Conservation (phyloP, 23 tunicate genomes). For the Trididemnum nubilum region DNA sequence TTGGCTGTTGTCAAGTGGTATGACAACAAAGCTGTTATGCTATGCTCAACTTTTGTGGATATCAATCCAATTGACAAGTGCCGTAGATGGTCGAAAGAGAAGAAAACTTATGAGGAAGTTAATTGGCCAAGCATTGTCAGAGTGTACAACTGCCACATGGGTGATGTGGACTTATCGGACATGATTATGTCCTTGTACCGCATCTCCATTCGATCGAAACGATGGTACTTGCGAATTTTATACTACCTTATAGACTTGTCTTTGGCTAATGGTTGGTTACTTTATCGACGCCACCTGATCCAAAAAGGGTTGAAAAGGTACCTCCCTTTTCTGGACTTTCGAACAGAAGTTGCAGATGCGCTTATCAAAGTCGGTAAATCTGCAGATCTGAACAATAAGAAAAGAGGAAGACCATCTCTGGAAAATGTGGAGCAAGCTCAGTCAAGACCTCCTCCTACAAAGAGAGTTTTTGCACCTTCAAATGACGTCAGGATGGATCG, state of each 20-base stretch:
- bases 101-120: constrained; percentile 1
- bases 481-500: neutral
- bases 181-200: constrained; percentile 16
- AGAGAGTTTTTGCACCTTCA: neutral
- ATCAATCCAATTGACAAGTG: constrained; percentile 17
- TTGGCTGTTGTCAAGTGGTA: constrained; percentile 18
- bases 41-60: neutral
- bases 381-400: neutral
- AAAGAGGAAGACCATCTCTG: neutral
- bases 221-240: constrained; percentile 8
- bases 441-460: neutral
- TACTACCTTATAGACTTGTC: neutral
- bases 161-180: constrained; percentile 13
- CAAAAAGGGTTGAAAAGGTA: neutral
- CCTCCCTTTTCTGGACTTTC: constrained; percentile 22
- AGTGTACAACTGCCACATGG: constrained; percentile 5
- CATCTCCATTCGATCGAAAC: neutral
- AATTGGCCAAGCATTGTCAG: neutral
- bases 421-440: neutral
- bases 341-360: constrained; percentile 26
- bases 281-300: constrained; percentile 20
- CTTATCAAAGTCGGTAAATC: neutral
- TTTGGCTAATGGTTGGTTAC: constrained; percentile 5
- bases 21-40: constrained; percentile 23
- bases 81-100: constrained; percentile 14